Conservation (phyloP, 2,888 invertebrate species). For the Drosophila diplacantha region DNA sequence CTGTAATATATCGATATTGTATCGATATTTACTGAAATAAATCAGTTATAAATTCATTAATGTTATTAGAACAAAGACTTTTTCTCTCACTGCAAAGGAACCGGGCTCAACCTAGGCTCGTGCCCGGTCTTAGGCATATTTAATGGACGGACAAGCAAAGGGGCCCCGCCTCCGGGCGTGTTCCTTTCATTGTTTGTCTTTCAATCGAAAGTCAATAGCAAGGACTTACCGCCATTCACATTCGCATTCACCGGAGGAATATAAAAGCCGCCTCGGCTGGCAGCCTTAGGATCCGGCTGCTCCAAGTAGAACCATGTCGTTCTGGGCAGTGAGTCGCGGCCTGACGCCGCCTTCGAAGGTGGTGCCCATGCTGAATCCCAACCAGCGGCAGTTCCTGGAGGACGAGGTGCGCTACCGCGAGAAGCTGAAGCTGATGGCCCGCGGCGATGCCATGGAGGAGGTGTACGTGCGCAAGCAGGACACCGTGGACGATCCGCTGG, state of each 20-base stretch:
- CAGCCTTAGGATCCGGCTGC: slow-evolving; percentile 11
- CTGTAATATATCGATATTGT: background rate
- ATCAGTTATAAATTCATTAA: no score
- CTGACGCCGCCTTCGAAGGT: slow-evolving; percentile 65
- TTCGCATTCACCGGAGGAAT: background rate
- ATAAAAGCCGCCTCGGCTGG: no score
- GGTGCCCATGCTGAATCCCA: slow-evolving; percentile 77
- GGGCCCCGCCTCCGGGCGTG: slow-evolving; percentile 52
- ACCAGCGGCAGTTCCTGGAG: slow-evolving; percentile 77
- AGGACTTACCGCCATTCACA: slow-evolving; percentile 13
- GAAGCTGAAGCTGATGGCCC: slow-evolving; percentile 65
- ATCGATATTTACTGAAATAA: no score
- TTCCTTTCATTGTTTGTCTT: slow-evolving; percentile 60
- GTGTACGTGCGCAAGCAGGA: slow-evolving; percentile 77
- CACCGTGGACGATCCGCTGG: slow-evolving; percentile 78
- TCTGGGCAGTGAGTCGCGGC: slow-evolving; percentile 72
- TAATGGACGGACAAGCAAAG: slow-evolving; percentile 58
- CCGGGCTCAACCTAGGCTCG: slow-evolving; percentile 16
- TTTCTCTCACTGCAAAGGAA: slow-evolving; percentile 1
- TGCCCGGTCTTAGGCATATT: slow-evolving; percentile 47
- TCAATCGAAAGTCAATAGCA: slow-evolving; percentile 71
- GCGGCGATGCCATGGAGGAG: slow-evolving; percentile 62
- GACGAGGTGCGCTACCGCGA: slow-evolving; percentile 75
- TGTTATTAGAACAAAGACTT: background rate
- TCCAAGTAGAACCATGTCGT: slow-evolving; percentile 61